Percentiles rank a stretch among this genome's conserved stretches.
Evolutionary conservation across 2,797 vertebrate species (phyloP).

Genomic region (Sciurus carolinensis): DNA sequence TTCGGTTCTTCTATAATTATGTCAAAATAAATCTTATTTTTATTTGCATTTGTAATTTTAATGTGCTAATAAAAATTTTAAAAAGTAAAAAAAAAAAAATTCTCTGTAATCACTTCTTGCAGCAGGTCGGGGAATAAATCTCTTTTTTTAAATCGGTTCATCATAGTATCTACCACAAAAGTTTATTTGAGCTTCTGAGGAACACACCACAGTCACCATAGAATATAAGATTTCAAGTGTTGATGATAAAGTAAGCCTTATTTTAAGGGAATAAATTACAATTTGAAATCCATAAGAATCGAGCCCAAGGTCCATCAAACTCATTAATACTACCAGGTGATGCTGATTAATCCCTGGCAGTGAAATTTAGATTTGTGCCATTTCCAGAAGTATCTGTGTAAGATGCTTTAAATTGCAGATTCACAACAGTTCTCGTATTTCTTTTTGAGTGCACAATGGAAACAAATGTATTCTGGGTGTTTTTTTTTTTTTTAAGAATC

Average conservation of each 20-base stretch:
- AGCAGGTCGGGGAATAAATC: background rate
- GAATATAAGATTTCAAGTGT: background rate
- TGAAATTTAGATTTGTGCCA: slow-evolving; percentile 4
- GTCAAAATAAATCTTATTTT: too few species aligned
- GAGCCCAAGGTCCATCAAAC: background rate
- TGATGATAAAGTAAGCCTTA: background rate
- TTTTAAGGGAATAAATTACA: slow-evolving; percentile 25
- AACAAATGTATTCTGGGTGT: background rate
- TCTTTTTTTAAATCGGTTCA: background rate
- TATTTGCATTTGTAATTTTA: too few species aligned
- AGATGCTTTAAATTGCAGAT: background rate
- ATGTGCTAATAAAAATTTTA: too few species aligned
- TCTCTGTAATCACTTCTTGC: background rate
- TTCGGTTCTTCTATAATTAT: too few species aligned
- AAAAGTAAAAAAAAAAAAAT: background rate
- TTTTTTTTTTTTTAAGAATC: background rate
- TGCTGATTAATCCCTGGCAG: background rate
- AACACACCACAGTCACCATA: background rate
- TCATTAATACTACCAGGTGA: background rate
- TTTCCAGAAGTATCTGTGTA: background rate
- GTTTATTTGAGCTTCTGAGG: background rate
- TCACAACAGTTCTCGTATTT: background rate
- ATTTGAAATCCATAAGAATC: slow-evolving; percentile 5
- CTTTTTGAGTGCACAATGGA: background rate
- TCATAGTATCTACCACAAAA: background rate